These are phyloP conservation scores for Peromyscus leucopus DNA, from an alignment of 2,113 vertebrate species.

Conservation along the genomic window DNA sequence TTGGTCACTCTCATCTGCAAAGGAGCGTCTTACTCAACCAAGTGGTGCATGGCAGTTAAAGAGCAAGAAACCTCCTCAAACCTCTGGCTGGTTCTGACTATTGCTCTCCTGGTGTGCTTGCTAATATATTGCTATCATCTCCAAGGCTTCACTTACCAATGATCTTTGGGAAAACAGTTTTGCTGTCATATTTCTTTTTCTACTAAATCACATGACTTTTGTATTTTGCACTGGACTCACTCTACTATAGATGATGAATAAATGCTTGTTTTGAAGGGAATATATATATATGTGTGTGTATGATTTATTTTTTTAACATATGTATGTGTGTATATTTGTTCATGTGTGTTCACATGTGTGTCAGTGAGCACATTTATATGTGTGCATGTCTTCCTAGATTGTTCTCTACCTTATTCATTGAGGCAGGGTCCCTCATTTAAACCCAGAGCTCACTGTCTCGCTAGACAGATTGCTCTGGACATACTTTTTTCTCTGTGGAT, in stretches of 20 bases:
- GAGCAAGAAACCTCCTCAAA: background rate
- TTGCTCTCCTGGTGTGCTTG: background rate
- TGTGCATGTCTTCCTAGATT: no score
- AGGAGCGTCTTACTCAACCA: background rate
- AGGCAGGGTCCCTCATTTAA: background rate
- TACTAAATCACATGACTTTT: background rate
- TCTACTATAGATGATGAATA: background rate
- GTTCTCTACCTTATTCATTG: background rate
- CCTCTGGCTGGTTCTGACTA: background rate
- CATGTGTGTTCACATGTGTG: background rate
- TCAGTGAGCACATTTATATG: background rate
- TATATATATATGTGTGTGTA: background rate
- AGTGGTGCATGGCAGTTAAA: background rate
- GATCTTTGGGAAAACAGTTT: background rate
- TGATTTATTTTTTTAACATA: background rate
- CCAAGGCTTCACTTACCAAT: background rate
- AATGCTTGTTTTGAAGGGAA: conserved; percentile 9
- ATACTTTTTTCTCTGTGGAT: background rate
- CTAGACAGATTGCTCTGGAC: background rate
- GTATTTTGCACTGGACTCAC: background rate
- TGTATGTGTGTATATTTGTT: background rate
- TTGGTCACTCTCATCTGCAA: background rate
- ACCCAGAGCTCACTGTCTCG: background rate
- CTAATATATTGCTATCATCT: background rate
- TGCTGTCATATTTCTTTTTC: background rate